A percentile compares a stretch with the other conserved stretches of the same genome.
These are phyloP conservation scores for Mamestra brassicae DNA, from an alignment of 2,888 invertebrate genomes.

Conservation along the genomic window DNA sequence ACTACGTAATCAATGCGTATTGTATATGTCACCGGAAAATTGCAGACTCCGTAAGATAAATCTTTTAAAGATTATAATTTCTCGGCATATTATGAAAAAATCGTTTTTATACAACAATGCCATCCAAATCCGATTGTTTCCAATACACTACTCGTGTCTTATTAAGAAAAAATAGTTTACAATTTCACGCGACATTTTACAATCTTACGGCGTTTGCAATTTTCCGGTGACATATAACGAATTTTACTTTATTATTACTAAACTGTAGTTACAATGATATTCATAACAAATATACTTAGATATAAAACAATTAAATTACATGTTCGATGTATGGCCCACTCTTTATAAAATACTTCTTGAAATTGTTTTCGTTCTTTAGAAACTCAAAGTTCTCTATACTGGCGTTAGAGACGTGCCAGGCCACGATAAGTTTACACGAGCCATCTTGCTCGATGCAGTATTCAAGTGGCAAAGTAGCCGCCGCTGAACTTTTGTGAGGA, in stretches of 20 bases:
- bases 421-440: constrained; percentile 82
- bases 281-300: background rate
- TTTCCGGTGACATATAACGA: background rate
- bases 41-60: too few relatives aligned
- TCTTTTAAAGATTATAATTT: too few relatives aligned
- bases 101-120: too few relatives aligned
- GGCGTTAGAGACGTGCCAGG: constrained; percentile 84
- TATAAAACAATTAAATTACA: constrained; percentile 50
- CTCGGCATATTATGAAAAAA: too few relatives aligned
- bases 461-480: constrained; percentile 76
- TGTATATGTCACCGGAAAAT: too few relatives aligned
- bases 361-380: constrained; percentile 79
- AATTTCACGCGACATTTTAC: too few relatives aligned
- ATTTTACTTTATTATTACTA: constrained; percentile 18
- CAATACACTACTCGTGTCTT: too few relatives aligned
- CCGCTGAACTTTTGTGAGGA: constrained; percentile 72
- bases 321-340: constrained; percentile 67
- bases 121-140: too few relatives aligned
- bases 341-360: constrained; percentile 82
- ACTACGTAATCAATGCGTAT: background rate
- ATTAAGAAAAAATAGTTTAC: too few relatives aligned
- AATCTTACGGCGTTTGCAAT: too few relatives aligned
- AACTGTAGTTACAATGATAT: background rate
- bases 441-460: constrained; percentile 82
- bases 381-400: constrained; percentile 86